Evolutionary conservation across 2,797 vertebrate species (phyloP).

Genomic region (Enteromius mattozi): DNA sequence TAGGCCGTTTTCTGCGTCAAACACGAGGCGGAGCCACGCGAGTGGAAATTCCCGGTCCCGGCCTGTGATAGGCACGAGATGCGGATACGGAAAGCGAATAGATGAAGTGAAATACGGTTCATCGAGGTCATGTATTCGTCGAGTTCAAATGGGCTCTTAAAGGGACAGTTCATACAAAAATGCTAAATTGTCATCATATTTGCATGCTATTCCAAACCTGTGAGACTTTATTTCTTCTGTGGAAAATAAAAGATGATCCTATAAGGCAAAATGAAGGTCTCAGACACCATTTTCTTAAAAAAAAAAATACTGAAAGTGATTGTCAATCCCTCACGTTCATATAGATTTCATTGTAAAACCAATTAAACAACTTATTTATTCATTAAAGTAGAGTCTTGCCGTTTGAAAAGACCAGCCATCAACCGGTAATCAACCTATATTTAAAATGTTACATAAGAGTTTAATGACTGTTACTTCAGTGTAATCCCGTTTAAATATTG

Average conservation of each 20-base stretch:
- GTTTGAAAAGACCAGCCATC: not conserved
- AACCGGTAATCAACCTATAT: not conserved
- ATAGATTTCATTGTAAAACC: not conserved
- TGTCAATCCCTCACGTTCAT: not conserved
- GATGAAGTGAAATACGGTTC: not conserved
- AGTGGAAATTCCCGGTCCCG: conserved; percentile 81
- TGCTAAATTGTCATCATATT: not conserved
- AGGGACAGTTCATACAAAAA: not conserved
- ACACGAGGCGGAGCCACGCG: conserved; percentile 72
- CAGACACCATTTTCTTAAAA: not conserved
- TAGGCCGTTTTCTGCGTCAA: conserved; percentile 76
- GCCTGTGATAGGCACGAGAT: conserved; percentile 70
- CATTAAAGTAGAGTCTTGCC: not conserved
- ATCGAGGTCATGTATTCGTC: not conserved
- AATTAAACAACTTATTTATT: not conserved
- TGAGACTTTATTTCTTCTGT: too few relatives aligned
- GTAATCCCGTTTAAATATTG: not conserved
- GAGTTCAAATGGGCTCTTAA: not conserved
- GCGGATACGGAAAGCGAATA: conserved; percentile 24
- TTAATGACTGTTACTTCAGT: not conserved
- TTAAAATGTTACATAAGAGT: not conserved
- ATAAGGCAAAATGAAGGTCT: not conserved
- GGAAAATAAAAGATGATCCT: not conserved
- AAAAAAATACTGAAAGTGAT: not conserved
- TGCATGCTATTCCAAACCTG: not conserved